phyloP scores from a whole-genome alignment of 2,888 invertebrate species.

The Leptura quadrifasciata region DNA sequence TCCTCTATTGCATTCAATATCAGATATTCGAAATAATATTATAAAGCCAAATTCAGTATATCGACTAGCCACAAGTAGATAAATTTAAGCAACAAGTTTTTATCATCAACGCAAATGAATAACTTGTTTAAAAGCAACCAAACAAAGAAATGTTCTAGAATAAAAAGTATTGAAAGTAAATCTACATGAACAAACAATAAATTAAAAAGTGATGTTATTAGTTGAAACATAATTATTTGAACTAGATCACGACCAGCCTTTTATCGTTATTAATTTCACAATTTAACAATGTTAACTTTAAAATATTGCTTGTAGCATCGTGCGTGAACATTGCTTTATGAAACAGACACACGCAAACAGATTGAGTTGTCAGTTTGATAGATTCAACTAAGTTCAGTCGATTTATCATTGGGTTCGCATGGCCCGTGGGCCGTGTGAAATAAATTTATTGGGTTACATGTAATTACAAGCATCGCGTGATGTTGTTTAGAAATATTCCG shows the following conservation, averaged over 20 bases:
- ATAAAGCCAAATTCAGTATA: no score
- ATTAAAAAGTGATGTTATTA: slow-evolving; percentile 2
- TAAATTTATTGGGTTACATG: slow-evolving; percentile 68
- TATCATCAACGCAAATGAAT: no score
- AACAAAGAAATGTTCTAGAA: neutral
- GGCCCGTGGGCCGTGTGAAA: slow-evolving; percentile 70
- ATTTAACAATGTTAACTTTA: slow-evolving; percentile 5
- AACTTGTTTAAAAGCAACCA: no score
- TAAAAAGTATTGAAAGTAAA: neutral
- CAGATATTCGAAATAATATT: no score
- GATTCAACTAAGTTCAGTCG: slow-evolving; percentile 64
- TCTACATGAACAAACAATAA: slow-evolving; percentile 17
- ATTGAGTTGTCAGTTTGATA: slow-evolving; percentile 71
- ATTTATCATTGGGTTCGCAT: slow-evolving; percentile 67
- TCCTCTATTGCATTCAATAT: no score
- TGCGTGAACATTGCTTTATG: slow-evolving; percentile 38
- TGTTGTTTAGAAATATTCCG: slow-evolving; percentile 56
- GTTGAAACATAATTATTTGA: slow-evolving; percentile 8
- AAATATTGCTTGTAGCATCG: slow-evolving; percentile 10
- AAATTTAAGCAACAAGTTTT: no score
- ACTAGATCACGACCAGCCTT: slow-evolving; percentile 22
- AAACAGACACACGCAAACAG: slow-evolving; percentile 58
- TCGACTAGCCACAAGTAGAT: no score
- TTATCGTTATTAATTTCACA: neutral
- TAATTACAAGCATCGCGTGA: slow-evolving; percentile 68